Evolutionary conservation across 2,797 vertebrate species (phyloP), one percentile per base, ranked within the genome.

Genomic region (Bufotes viridis): DNA sequence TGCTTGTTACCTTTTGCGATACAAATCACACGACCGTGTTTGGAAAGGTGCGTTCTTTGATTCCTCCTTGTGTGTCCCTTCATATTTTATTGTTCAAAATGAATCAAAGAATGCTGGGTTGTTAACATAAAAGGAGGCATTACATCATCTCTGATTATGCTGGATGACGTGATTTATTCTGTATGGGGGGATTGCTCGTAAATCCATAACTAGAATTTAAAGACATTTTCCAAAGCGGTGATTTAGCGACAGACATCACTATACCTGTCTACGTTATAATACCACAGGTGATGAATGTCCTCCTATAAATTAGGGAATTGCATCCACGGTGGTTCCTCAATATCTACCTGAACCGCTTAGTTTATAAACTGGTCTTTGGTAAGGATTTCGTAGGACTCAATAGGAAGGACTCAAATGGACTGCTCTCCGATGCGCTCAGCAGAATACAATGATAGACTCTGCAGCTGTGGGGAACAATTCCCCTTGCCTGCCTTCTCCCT

Each of bases 21-120:
- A 63, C 34, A 61, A 76, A 84, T 76, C 29, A 22, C 18, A 63
- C 17, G 18, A 60, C 51, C 7, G 67, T 72, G 69, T 58, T 60
- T 76, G 58, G 65, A 57, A 55, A 70, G 61, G n/a, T 76, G 74
- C 53, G 49, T 55, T 69, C 11, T 70, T 18, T 70, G 42, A 69
- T 20, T 42, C 70, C 81, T 65, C 65, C 49, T 70, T 57, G n/a
- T 26, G 67, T 22, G 81, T 53, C 65, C 49, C 24, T 70, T 55
- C 42, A 67, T 67, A 78, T 67, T 82, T 67, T 78, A 75, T 24
- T 58, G 20, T 81, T 65, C 10, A 49, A 42, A 49, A 81, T 81
- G 17, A 81, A 65, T 81, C 29, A 63, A 49, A n/a, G 63, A 81
- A 13, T 12, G 26, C 42, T 42, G 26, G 26, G 15, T 81, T 60